Evolutionary conservation across 35 echinoderm and acorn worm genomes (phyloP).

Genomic region (Acanthaster planci): DNA sequence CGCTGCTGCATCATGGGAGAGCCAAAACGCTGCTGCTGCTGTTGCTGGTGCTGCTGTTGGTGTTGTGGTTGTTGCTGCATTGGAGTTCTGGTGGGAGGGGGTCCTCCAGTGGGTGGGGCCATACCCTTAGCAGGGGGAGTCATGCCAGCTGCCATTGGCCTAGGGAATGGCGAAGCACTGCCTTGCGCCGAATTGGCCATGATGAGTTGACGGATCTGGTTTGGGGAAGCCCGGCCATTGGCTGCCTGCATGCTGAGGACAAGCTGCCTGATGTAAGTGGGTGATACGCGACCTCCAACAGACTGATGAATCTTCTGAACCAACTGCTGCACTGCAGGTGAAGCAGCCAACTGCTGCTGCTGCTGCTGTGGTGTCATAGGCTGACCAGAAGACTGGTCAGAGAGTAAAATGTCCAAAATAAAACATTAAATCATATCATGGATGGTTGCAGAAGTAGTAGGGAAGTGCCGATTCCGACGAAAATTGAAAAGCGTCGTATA

Average conservation of each 20-base stretch:
- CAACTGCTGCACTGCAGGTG: slow-evolving; percentile 58
- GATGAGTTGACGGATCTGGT: slow-evolving; percentile 64
- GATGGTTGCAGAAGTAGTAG: no score
- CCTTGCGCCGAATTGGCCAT: slow-evolving; percentile 27
- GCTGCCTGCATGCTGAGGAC: slow-evolving; percentile 60
- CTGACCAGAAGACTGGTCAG: neutral
- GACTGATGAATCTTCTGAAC: slow-evolving; percentile 74
- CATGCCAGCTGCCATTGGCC: slow-evolving; percentile 14
- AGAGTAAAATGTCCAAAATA: neutral
- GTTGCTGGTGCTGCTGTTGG: neutral
- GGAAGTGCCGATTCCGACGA: no score
- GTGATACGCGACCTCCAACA: slow-evolving; percentile 74
- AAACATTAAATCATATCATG: neutral
- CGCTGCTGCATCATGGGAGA: slow-evolving; percentile 30
- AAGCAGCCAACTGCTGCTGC: slow-evolving; percentile 21
- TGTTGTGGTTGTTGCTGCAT: neutral
- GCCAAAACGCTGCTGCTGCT: slow-evolving; percentile 8
- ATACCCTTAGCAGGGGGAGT: slow-evolving; percentile 13
- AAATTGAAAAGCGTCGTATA: no score
- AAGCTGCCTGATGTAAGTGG: slow-evolving; percentile 73
- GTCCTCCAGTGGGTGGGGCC: slow-evolving; percentile 11
- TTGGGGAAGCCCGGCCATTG: slow-evolving; percentile 78
- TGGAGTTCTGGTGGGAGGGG: neutral
- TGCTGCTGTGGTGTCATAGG: slow-evolving; percentile 6
- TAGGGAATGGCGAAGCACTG: slow-evolving; percentile 18